phyloP scores from a whole-genome alignment of 2,888 invertebrate genomes.

The Capitulum mitella region DNA sequence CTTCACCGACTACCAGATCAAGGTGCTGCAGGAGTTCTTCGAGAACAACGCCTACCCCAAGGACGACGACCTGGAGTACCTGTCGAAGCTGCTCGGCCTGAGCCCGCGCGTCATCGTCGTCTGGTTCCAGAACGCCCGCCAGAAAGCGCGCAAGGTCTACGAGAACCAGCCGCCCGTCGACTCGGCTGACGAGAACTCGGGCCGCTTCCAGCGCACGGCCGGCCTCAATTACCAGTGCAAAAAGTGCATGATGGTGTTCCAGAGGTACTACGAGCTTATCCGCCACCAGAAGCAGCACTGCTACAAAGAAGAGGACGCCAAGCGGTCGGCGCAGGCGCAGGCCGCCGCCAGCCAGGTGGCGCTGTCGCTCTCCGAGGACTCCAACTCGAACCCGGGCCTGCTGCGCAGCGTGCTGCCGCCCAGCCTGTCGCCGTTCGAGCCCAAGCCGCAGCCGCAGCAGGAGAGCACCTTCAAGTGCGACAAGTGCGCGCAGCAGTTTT shows the following conservation, averaged over 20 bases:
- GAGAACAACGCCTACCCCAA: conserved; percentile 99
- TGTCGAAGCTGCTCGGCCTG: conserved; percentile 86
- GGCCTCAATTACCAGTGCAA: conserved; percentile 98
- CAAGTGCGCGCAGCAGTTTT: conserved; percentile 87
- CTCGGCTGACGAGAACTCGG: conserved; percentile 62
- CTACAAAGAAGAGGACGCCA: conserved; percentile 92
- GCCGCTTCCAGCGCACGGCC: conserved; percentile 83
- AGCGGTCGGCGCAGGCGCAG: conserved; percentile 66
- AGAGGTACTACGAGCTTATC: conserved; percentile 95
- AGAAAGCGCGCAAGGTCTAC: conserved; percentile 96
- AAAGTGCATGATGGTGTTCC: conserved; percentile 94
- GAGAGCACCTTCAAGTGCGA: conserved; percentile 81
- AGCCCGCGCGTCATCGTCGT: conserved; percentile 98
- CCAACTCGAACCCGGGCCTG: conserved; percentile 69
- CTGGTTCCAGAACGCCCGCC: conserved; percentile 99
- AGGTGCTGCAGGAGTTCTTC: conserved; percentile 97
- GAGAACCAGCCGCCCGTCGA: conserved; percentile 93
- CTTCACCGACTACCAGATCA: conserved; percentile 99
- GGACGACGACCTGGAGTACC: conserved; percentile 96
- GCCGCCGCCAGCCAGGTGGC: conserved; percentile 98
- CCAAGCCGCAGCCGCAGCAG: neutral
- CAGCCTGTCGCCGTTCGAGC: conserved; percentile 56
- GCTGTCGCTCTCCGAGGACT: conserved; percentile 81
- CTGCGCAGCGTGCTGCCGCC: conserved; percentile 67
- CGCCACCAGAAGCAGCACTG: conserved; percentile 98